phyloP scores from a whole-genome alignment of 2,113 vertebrate species.

The Aleadryas rufinucha region DNA sequence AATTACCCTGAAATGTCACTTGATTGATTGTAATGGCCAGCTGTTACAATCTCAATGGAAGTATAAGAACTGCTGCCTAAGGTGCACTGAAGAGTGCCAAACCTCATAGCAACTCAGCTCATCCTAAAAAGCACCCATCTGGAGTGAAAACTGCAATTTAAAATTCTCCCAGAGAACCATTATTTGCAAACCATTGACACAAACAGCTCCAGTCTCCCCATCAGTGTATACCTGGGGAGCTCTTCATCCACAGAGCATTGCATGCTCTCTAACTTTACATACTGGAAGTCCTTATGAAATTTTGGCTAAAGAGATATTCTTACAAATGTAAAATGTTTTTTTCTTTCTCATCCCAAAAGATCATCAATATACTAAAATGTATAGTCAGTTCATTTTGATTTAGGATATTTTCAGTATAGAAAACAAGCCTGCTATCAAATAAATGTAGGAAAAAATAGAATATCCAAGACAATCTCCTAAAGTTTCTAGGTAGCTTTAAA shows the following conservation, averaged over 20 bases:
- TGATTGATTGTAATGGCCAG: slow-evolving; percentile 75
- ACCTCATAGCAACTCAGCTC: slow-evolving; percentile 70
- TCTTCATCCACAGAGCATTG: slow-evolving; percentile 54
- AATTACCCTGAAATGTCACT: slow-evolving; percentile 69
- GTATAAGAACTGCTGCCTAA: slow-evolving; percentile 69
- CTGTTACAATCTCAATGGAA: slow-evolving; percentile 72
- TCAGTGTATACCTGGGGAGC: slow-evolving; percentile 65
- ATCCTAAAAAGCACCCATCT: slow-evolving; percentile 68
- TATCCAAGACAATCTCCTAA: neutral
- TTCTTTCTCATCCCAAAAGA: neutral
- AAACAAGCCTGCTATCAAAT: neutral
- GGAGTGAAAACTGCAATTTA: slow-evolving; percentile 73
- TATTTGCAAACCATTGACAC: slow-evolving; percentile 79
- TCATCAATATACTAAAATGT: neutral
- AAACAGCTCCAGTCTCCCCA: slow-evolving; percentile 63
- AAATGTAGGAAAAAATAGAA: neutral
- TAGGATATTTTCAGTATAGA: neutral
- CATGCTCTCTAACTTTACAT: slow-evolving; percentile 58
- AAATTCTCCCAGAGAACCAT: slow-evolving; percentile 77
- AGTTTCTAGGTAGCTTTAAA: neutral
- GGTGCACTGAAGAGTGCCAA: slow-evolving; percentile 72
- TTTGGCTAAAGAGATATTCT: slow-evolving; percentile 51
- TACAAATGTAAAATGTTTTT: neutral
- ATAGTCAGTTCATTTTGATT: neutral
- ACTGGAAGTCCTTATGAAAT: slow-evolving; percentile 61